Evolutionary conservation across 2,888 invertebrate species (phyloP), one percentile per base, ranked within the genome.

Genomic region (Philereme vetulata): DNA sequence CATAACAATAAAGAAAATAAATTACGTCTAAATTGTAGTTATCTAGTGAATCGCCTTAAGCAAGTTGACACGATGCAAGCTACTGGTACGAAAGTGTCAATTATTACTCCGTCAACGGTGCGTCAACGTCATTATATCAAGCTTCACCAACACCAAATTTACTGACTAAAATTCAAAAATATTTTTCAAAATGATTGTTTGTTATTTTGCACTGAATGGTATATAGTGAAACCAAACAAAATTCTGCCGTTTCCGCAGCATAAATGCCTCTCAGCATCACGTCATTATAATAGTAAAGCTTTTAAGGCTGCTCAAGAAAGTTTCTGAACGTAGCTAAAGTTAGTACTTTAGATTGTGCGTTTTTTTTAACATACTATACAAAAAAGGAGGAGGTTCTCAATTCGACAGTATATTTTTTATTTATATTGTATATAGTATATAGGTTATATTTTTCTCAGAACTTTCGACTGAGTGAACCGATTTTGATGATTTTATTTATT

Each of bases 281-380:
- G 69, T 76, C 78, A 77, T 81, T 77, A 81, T 82, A 76, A 75
- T 77, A 78, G 78, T 77, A 68, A 67, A 67, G 75, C 74, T 76
- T 80, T 82, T 78, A 80, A 74, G 74, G 68, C 63, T 65, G 70
- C 70, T 57, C 63, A 21, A 52, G 59, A 68, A 81, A 82, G 75
- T 82, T 83, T 81, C 81, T 75, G 75, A 71, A 72, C 70, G 72
- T 55, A 60, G 60, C 68, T 67, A 54, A 75, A 77, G 80, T 78
- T 80, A 70, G 68, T 59, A 67, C 66, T 72, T 70, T 56, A 72
- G 65, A 64, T 67, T 76, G 6, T 33, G 77, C 75, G 76, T 76
- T 76, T 80, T 78, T 74, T 68, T 80, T 78, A n/a, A n/a, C n/a
- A n/a, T n/a, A n/a, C n/a, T n/a, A n/a, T n/a, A n/a, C n/a, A n/a